Evolutionary conservation across 2,888 invertebrate species (phyloP), one percentile per base, ranked within the genome.

Genomic region (Xestia xanthographa): DNA sequence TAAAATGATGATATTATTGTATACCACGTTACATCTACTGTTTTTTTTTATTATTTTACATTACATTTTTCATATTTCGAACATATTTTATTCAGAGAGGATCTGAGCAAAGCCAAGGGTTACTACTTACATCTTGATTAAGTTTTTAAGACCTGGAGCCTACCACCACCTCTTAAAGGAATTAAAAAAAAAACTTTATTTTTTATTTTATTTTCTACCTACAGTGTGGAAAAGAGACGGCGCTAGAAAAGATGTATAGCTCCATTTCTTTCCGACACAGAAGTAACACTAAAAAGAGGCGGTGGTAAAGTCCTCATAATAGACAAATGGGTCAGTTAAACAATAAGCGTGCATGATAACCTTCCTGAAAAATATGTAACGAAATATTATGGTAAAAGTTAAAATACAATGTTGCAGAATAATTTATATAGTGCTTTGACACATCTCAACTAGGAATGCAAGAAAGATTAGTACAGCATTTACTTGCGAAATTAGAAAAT

Each of bases 1-100:
- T 79, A 79, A 4, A 26, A 66, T 79, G 73, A 76, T 84, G 72
- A 80, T 75, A 82, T 84, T 84, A 79, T 84, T 84, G 83, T 85
- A 50, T 70, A 75, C 60, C 78, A 80, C 77, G 14, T 68, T 82
- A 80, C 43, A 45, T 0, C 67, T 75, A 84, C 75, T 5, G 41
- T 38, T 67, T 71, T 76, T n/a, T n/a, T 63, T n/a, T 69, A 22
- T 45, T 48, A 5, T 34, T 58, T 79, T 41, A 22, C 56, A 60
- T 43, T 58, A 63, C 11, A 67, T 65, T 20, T 65, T 68, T 29
- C 14, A 26, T 68, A 56, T 72, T 74, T 62, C 38, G 38, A 71
- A 62, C 45, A 78, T 62, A 63, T 56, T 56, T 14, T 26, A 11
- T 53, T 56, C 74, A 69, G 67, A 60, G 41, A 43, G 34, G 4